Percentiles rank a stretch among this genome's conserved stretches.
Evolutionary conservation across 2,113 vertebrate species (phyloP).

Genomic region (Oophaga pumilio): DNA sequence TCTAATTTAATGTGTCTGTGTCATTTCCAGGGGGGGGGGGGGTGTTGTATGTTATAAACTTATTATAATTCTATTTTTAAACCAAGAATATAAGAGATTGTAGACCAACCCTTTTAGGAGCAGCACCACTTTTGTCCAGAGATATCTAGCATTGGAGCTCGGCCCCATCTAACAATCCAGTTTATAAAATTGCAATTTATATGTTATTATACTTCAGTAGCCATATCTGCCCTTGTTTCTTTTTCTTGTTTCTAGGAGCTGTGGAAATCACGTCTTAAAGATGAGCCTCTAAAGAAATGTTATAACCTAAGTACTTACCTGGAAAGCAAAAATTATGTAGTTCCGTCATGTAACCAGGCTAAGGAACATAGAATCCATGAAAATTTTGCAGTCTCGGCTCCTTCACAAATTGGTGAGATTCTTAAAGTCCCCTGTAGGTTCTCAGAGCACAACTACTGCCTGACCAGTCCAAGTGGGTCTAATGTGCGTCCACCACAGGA

Average conservation of each 20-base stretch:
- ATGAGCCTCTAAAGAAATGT: conserved; percentile 66
- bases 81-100: too few relatives aligned
- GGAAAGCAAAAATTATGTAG: conserved; percentile 45
- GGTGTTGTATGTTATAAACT: too few relatives aligned
- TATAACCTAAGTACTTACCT: conserved; percentile 70
- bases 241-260: conserved; percentile 66
- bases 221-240: not conserved
- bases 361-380: not conserved
- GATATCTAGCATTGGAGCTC: too few relatives aligned
- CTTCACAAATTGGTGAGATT: not conserved
- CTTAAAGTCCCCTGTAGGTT: not conserved
- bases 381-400: conserved; percentile 10
- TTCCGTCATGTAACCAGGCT: conserved; percentile 12
- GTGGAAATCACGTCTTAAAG: conserved; percentile 76
- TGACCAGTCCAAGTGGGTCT: conserved; percentile 27
- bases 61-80: too few relatives aligned
- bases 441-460: conserved; percentile 75
- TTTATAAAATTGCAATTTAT: not conserved
- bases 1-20: too few relatives aligned
- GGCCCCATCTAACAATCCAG: too few relatives aligned
- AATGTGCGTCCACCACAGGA: conserved; percentile 13
- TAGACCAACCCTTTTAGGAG: too few relatives aligned
- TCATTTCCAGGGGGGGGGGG: too few relatives aligned
- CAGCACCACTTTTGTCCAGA: too few relatives aligned
- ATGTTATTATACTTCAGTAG: not conserved